Conservation (phyloP, 2,113 vertebrate species). For the Solea senegalensis region DNA sequence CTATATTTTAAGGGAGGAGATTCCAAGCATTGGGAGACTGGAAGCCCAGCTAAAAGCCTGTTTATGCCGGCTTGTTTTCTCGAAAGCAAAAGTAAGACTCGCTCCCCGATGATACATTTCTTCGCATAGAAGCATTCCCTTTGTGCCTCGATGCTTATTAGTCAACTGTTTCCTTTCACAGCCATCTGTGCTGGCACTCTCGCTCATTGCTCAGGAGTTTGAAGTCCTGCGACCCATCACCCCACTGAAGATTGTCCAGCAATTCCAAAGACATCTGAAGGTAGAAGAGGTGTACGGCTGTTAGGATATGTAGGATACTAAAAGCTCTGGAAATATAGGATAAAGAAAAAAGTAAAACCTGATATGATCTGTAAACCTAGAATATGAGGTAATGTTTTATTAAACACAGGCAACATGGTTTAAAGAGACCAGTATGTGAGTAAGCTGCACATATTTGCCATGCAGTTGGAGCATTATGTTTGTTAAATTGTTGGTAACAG, state of each 20-base stretch:
- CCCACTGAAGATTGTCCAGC: slow-evolving; percentile 87
- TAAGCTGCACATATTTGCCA: no score
- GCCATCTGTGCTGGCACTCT: slow-evolving; percentile 95
- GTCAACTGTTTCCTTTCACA: slow-evolving; percentile 57
- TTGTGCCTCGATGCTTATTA: background rate
- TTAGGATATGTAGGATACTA: background rate
- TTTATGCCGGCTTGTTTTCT: slow-evolving; percentile 92
- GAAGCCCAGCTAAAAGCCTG: slow-evolving; percentile 99
- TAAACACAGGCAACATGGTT: no score
- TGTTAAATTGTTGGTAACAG: no score
- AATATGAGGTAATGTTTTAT: no score
- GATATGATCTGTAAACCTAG: no score
- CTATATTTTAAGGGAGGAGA: slow-evolving; percentile 86
- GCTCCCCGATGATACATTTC: slow-evolving; percentile 32
- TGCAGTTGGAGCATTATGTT: no score
- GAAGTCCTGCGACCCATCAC: slow-evolving; percentile 87
- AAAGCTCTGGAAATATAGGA: no score
- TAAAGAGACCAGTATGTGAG: no score
- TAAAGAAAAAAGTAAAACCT: no score
- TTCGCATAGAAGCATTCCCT: slow-evolving; percentile 22
- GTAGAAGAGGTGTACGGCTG: slow-evolving; percentile 64
- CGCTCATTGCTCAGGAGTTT: slow-evolving; percentile 92
- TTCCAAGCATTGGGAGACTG: slow-evolving; percentile 91
- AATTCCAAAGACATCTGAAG: slow-evolving; percentile 91
- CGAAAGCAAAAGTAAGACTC: slow-evolving; percentile 95